Base-by-base conservation (phyloP, 2,888 invertebrate species). In the Zygothrica quintamaculata region DNA sequence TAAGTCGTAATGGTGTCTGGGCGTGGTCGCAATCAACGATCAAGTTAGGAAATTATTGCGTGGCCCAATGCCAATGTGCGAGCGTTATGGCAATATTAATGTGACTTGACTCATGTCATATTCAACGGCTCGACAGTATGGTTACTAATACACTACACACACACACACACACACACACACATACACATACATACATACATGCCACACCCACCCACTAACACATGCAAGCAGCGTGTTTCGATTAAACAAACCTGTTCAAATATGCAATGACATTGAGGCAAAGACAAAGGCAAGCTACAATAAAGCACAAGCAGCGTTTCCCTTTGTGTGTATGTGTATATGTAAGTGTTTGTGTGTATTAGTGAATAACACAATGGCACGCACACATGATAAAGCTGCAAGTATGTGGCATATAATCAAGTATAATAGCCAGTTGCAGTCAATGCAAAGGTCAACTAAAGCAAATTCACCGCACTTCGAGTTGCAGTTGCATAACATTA, bases 231-330 rank as follows among this genome's bases (percentile, higher is more conserved):
- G 64, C 60, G 60, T 76, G 68, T 78, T 82, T 82, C 82, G 82
- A 82, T 82, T 82, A 84, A 82, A 82, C 87, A 82, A 82, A 75
- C 78, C 87, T 56, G 39, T 68, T 80, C 68, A 77, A 77, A 81
- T 82, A 82, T 82, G 81, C 87, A 84, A 40, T 87, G 82, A 81
- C 82, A 82, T 87, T 87, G 82, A 68, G 61, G 61, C 82, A 77
- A 79, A 82, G 82, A 76, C 85, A 70, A 68, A 68, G 43, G 66
- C 6, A 3, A 16, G 33, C 16, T 11, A 8, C 39, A 13, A 33
- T 12, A 12, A 33, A 25, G 33, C 34, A 43, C 52, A 68, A 29
- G 26, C 37, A 11, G 36, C n/a, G n/a, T n/a, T n/a, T n/a, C n/a
- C n/a, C n/a, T n/a, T n/a, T 26, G 26, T 29, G 29, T 29, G 46